Base-by-base conservation (phyloP, 2,113 vertebrate species). In the Oceanites oceanicus region DNA sequence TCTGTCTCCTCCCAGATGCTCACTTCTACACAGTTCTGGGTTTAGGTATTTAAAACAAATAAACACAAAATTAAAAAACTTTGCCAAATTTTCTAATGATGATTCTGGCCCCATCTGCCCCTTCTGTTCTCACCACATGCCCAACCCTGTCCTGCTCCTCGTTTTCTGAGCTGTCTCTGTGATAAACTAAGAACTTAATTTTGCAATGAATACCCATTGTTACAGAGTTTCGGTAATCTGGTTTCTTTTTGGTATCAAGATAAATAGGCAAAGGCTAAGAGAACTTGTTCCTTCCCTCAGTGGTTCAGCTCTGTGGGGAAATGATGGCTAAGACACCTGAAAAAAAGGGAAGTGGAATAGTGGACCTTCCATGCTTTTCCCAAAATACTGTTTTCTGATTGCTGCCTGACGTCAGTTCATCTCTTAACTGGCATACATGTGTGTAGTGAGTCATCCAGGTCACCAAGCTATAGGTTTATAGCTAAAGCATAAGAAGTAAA, bases 1-100 rank as follows among this genome's bases (percentile, higher is more conserved):
- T 96, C 89, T 95, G 82, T 83, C 59, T 93, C 36, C 56, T 97
- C 81, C 75, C 96, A 97, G 84, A 79, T 94, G 86, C 56, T 97
- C 72, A 47, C 20, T 97, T 95, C 53, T 45, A 71, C 17, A 56
- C 72, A 85, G 26, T 92, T 93, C 77, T 86, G 50, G 20, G 40
- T 77, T 90, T 76, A 90, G 71, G 34, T 71, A 82, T 92, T 79
- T 89, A 72, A 87, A 96, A 92, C 49, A 79, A 93, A 73, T 12
- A 53, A 72, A 50, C 11, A 70, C 7, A 67, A 79, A 93, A 94
- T 81, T 85, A 63, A 94, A 67, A 50, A 66, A 40, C 36, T 88
- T 91, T 94, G 86, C 86, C 96, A 95, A 23, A 76, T 93, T 84
- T 90, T 90, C 53, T 80, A 76, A 71, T 85, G 4, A 86, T 86